phyloP scores from a whole-genome alignment of 2,797 vertebrate genomes.

The Gephyroberyx darwinii region DNA sequence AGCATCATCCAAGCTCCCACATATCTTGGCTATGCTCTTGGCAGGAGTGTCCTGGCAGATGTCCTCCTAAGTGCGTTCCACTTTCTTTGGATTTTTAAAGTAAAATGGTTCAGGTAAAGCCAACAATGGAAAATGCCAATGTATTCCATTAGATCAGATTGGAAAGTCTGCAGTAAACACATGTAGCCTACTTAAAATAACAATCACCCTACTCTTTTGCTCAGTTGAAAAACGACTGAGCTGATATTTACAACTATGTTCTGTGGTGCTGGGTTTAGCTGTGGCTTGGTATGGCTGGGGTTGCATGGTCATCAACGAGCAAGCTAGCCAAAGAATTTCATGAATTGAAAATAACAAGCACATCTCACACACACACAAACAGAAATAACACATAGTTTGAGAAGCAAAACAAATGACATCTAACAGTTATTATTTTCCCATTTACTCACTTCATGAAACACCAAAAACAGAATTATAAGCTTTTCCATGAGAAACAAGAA shows the following conservation, averaged over 20 bases:
- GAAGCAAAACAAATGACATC: neutral
- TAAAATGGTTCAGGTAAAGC: slow-evolving; percentile 62
- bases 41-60: slow-evolving; percentile 60
- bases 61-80: slow-evolving; percentile 24
- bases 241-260: slow-evolving; percentile 64
- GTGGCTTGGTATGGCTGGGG: slow-evolving; percentile 44
- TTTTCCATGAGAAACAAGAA: slow-evolving; percentile 38
- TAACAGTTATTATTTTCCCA: neutral
- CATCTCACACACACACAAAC: slow-evolving; percentile 38
- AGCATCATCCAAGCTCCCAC: slow-evolving; percentile 68
- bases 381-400: slow-evolving; percentile 36
- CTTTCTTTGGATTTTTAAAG: slow-evolving; percentile 57
- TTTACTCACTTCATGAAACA: slow-evolving; percentile 16
- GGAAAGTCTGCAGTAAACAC: slow-evolving; percentile 59
- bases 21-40: slow-evolving; percentile 66
- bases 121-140: slow-evolving; percentile 60
- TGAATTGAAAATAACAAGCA: slow-evolving; percentile 62
- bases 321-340: slow-evolving; percentile 47
- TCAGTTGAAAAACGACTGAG: slow-evolving; percentile 58
- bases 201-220: slow-evolving; percentile 58
- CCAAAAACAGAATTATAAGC: slow-evolving; percentile 21
- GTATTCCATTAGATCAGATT: slow-evolving; percentile 65
- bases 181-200: slow-evolving; percentile 73
- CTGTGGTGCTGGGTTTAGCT: slow-evolving; percentile 44
- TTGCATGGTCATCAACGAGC: slow-evolving; percentile 57